Evolutionary conservation across 1,140 invertebrate genomes (phyloP), one percentile per base, ranked within the genome.

Genomic region (Bombus fervidus): DNA sequence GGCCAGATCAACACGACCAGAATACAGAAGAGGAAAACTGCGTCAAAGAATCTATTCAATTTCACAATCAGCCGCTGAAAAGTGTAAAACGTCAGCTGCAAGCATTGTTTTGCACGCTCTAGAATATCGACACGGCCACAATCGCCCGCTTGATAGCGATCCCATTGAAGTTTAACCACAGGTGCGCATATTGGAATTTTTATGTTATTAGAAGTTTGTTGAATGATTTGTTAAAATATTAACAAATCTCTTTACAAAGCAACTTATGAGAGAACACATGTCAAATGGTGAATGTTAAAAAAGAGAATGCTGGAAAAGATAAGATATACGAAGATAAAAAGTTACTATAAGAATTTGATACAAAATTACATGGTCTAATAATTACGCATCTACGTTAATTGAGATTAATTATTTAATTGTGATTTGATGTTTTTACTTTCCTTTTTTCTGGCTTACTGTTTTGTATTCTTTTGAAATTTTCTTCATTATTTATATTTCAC

Each of bases 11-110:
- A 47, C 43, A 72, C 75, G 87, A 87, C 73, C 62, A 31, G 41
- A 18, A 39, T 81, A 66, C 53, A 68, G 72, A 59, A 59, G 69
- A 66, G 79, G 80, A 83, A 74, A 85, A 88, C 85, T 41, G 83
- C 79, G 81, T 72, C 64, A 85, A 64, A 86, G 72, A 86, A 87
- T 71, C 81, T 83, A 85, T 86, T 64, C 71, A 71, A 83, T 53
- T 85, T 5, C 47, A 80, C 59, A 81, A 84, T 88, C 87, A 83
- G 73, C 85, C 62, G 81, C 83, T 74, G 83, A 85, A 89, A 91
- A 92, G 91, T 89, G 91, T 92, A 91, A 91, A 92, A 90, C 81
- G 91, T 91, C 90, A 91, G 83, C 87, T 91, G 88, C 91, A 90
- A 89, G 39, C 69, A 28, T 72, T 72, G 69, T 72, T 72, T 72